These are phyloP conservation scores for Melopsittacus undulatus DNA, from an alignment of 2,797 vertebrate genomes.

Conservation along the genomic window DNA sequence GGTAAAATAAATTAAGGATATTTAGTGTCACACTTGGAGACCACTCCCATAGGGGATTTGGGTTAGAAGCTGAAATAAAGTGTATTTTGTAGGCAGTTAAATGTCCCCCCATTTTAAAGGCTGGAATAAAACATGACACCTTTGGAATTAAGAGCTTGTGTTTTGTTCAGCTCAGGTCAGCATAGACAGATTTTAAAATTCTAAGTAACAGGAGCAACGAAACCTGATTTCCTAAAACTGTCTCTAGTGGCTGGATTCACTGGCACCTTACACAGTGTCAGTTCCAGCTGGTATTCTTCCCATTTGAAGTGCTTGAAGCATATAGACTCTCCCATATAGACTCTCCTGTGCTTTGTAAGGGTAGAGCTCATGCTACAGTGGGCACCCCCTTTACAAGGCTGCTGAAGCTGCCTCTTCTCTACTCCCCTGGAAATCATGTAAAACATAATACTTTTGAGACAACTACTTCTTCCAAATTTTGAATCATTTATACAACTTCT, in stretches of 20 bases:
- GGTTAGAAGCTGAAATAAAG: neutral
- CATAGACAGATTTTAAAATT: neutral
- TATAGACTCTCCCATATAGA: fast-evolving
- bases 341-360: neutral
- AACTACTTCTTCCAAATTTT: neutral
- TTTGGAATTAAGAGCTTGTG: neutral
- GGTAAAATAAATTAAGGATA: neutral
- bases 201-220: neutral
- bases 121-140: neutral
- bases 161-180: neutral
- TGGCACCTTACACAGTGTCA: neutral
- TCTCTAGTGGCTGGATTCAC: neutral
- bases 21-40: neutral
- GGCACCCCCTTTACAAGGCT: neutral
- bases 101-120: neutral
- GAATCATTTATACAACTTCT: neutral
- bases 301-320: neutral
- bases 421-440: neutral
- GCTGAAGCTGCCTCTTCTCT: neutral
- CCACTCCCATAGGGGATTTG: neutral
- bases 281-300: neutral
- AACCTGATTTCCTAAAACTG: neutral
- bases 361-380: neutral
- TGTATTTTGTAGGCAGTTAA: neutral
- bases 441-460: neutral